Evolutionary conservation across 2,113 vertebrate species (phyloP).

Genomic region (Laticauda laticaudata): DNA sequence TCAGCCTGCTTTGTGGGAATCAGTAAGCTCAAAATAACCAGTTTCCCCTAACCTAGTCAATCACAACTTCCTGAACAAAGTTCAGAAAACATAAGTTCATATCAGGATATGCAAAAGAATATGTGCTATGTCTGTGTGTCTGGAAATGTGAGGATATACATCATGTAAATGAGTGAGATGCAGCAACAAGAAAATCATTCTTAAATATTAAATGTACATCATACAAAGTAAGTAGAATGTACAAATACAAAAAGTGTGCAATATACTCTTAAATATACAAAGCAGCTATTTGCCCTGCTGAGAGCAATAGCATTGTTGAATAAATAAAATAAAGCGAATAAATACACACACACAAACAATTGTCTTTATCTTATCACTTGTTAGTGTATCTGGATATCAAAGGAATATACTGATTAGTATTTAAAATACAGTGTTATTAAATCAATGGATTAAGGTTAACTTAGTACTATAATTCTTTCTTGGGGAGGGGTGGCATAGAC

Average conservation of each 20-base stretch:
- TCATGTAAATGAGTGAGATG: not conserved
- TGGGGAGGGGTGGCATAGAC: constrained; percentile 31
- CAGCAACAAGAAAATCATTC: not conserved
- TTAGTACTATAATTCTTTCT: not conserved
- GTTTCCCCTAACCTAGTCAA: not conserved
- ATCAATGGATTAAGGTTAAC: not conserved
- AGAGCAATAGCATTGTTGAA: not conserved
- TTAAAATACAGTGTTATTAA: not conserved
- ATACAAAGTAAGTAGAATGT: not conserved
- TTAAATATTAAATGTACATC: not conserved
- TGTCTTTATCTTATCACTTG: not conserved
- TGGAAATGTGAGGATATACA: not conserved
- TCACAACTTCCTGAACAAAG: not conserved
- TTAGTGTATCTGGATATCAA: not conserved
- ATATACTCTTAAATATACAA: not conserved
- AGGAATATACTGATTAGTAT: not conserved
- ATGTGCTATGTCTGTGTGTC: not conserved
- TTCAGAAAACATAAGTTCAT: not conserved
- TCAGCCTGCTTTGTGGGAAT: not conserved
- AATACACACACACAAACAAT: not conserved
- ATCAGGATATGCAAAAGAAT: not conserved
- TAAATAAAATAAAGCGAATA: not conserved
- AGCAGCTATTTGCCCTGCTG: not conserved
- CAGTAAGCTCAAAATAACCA: not conserved
- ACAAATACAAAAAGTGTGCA: not conserved